phyloP scores from a whole-genome alignment of 2,797 vertebrate genomes.

The Microctenopoma lineatum region DNA sequence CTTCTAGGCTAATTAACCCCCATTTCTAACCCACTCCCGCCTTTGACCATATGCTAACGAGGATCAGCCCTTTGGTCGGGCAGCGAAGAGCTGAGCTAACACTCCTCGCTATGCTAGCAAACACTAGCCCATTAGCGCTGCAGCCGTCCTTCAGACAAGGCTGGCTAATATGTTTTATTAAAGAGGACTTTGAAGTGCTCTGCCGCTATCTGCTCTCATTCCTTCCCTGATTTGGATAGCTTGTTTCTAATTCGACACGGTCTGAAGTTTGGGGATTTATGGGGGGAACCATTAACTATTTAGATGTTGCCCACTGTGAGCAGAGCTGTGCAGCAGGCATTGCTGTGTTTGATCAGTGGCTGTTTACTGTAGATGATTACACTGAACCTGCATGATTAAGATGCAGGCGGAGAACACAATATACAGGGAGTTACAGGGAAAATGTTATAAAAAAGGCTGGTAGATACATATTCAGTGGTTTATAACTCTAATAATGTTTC shows the following conservation, averaged over 20 bases:
- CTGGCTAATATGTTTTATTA: slow-evolving; percentile 81
- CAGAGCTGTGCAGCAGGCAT: slow-evolving; percentile 33
- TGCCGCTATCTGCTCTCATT: slow-evolving; percentile 55
- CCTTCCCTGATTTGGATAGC: slow-evolving; percentile 60
- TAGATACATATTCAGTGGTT: slow-evolving; percentile 43
- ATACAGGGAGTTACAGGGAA: slow-evolving; percentile 16
- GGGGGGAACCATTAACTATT: slow-evolving; percentile 73
- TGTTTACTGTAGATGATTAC: slow-evolving; percentile 61
- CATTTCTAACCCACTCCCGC: slow-evolving; percentile 55
- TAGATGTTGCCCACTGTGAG: slow-evolving; percentile 62
- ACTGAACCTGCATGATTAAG: slow-evolving; percentile 41
- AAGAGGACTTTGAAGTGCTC: slow-evolving; percentile 81
- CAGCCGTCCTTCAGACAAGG: slow-evolving; percentile 49
- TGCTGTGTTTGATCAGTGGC: slow-evolving; percentile 63
- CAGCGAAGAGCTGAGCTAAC: slow-evolving; percentile 19
- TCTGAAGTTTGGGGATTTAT: slow-evolving; percentile 70
- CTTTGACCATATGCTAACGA: slow-evolving; percentile 56
- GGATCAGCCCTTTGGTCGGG: slow-evolving; percentile 38
- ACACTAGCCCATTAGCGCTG: slow-evolving; percentile 33
- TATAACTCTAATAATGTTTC: slow-evolving; percentile 28
- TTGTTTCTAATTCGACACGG: slow-evolving; percentile 71
- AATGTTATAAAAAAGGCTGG: slow-evolving; percentile 13
- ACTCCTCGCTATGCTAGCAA: slow-evolving; percentile 5
- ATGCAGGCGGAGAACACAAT: slow-evolving; percentile 30
- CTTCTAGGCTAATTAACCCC: slow-evolving; percentile 68